Evolutionary conservation across 2,113 vertebrate genomes (phyloP), one percentile per base, ranked within the genome.

Genomic region (Bettongia penicillata): DNA sequence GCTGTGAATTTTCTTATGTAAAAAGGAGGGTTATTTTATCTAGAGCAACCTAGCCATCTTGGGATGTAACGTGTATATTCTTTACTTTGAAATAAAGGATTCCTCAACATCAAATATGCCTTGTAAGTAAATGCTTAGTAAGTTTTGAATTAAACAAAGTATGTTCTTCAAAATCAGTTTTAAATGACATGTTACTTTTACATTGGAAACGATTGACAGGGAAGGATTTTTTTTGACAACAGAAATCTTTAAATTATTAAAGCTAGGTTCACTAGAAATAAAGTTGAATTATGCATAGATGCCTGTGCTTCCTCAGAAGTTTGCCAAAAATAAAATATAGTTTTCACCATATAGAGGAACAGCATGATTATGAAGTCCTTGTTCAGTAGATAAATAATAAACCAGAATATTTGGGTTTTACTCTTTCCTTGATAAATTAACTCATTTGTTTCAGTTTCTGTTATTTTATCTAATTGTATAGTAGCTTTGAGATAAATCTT

Each of bases 181-280:
- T 12, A 47, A 96, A 55, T 61, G 52, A 43, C 43, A 91, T 52
- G 49, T 92, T 90, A 93, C 0, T 3, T 57, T 9, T 51, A 7
- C 24, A 57, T 89, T 94, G 49, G 94, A 89, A 92, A 22, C n/a
- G 93, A 6, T 68, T 95, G 9, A 47, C 93, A 1, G 1, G 19
- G 31, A 90, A 37, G 90, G 31, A 25, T 95, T 92, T 93, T 92
- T 47, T 89, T 96, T 91, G 51, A 57, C 93, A 97, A 96, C 51
- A 95, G n/a, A n/a, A 96, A 14, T 92, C 37, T 51, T 22, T 1
- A n/a, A 77, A 77, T 77, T 77, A 19, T 0, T 77, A 77, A 77
- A 77, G 37, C 4, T 92, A 93, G 31, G 57, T 28, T 57, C 93
- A 95, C 93, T 8, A 68, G 12, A 90, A 93, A 28, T 77, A 26